Percentiles rank a stretch among this genome's conserved stretches.
phyloP scores from a whole-genome alignment of 2,888 invertebrate species.

The Diarsia mendica region DNA sequence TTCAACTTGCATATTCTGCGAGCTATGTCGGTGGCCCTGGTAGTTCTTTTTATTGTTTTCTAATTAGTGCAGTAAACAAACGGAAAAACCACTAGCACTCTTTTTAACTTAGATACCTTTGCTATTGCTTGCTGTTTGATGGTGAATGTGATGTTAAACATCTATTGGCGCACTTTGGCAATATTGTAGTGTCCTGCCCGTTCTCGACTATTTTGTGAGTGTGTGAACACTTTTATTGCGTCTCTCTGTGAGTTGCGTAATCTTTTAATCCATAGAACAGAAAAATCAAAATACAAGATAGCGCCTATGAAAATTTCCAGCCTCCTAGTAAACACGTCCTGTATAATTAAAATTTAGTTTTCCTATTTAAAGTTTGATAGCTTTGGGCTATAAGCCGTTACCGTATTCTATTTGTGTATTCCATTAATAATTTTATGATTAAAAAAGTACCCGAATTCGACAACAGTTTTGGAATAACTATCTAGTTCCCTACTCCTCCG shows the following conservation, averaged over 20 bases:
- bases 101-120: neutral
- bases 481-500: too few species aligned
- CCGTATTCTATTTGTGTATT: neutral
- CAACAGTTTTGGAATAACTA: neutral
- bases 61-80: neutral
- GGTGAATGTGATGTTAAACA: neutral
- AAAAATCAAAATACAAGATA: neutral
- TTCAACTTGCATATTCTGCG: too few species aligned
- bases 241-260: neutral
- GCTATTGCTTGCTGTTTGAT: neutral
- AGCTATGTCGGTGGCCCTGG: too few species aligned
- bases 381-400: neutral
- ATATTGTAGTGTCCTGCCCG: neutral
- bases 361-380: neutral
- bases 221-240: neutral
- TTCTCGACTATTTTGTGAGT: neutral
- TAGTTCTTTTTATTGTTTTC: conserved; percentile 8
- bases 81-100: neutral
- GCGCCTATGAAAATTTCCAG: neutral
- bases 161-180: too few species aligned
- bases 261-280: neutral
- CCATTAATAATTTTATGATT: neutral
- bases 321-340: neutral
- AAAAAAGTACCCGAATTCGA: neutral
- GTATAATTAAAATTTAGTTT: neutral